A percentile compares a stretch with the other conserved stretches of the same genome.
Evolutionary conservation across 1,140 invertebrate genomes (phyloP).

Genomic region (Drosophila littoralis): DNA sequence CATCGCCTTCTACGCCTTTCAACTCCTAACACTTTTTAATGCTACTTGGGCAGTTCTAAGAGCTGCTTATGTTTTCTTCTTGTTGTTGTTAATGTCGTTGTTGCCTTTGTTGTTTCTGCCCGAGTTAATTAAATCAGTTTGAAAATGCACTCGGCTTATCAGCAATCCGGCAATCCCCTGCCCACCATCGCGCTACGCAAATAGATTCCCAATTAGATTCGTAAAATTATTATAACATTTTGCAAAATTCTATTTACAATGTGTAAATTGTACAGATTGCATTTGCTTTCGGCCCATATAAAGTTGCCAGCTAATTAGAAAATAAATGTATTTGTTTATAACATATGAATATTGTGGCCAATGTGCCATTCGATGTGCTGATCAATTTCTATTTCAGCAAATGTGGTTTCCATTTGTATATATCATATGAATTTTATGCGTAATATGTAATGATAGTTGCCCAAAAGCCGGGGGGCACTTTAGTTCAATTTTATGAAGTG

Average conservation of each 20-base stretch:
- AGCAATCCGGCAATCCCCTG: constrained; percentile 8
- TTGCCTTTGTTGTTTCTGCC: constrained; percentile 10
- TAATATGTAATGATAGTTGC: constrained; percentile 1
- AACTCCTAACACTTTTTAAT: constrained; percentile 57
- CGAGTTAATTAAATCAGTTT: constrained; percentile 70
- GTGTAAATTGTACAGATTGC: constrained; percentile 55
- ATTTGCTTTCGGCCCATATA: constrained; percentile 7
- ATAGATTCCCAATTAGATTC: constrained; percentile 49
- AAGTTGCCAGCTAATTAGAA: constrained; percentile 41
- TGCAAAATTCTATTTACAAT: constrained; percentile 53
- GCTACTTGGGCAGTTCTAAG: constrained; percentile 44
- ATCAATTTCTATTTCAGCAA: constrained; percentile 22
- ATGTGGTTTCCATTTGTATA: neutral
- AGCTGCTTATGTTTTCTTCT: constrained; percentile 36
- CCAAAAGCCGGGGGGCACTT: neutral
- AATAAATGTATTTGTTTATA: constrained; percentile 39
- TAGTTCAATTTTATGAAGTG: neutral
- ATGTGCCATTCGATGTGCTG: neutral
- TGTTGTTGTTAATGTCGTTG: constrained; percentile 27
- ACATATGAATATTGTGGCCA: neutral
- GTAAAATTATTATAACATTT: constrained; percentile 39
- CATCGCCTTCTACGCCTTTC: neutral
- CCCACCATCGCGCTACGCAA: neutral
- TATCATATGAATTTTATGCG: neutral
- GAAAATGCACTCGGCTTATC: constrained; percentile 57